Percentiles rank a stretch among this genome's conserved stretches.
phyloP scores from a whole-genome alignment of 2,113 vertebrate genomes.

The Coptodon bakossiorum region DNA sequence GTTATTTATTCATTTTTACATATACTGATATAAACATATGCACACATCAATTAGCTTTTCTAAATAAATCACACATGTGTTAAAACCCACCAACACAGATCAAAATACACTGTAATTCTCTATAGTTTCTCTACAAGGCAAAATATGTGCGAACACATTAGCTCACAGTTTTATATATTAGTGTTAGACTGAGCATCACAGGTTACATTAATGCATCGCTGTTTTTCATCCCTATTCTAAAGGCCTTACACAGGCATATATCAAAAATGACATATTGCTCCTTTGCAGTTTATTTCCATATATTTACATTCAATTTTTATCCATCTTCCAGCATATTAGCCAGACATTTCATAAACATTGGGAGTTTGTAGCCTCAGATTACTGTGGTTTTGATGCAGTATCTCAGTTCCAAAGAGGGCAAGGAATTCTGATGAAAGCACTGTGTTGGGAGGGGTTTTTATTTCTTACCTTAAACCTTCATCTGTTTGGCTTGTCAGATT shows the following conservation, averaged over 20 bases:
- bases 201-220: constrained; percentile 14
- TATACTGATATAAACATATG: background rate
- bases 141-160: constrained; percentile 5
- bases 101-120: background rate
- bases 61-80: constrained; percentile 7
- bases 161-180: background rate
- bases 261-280: constrained; percentile 23
- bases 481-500: background rate
- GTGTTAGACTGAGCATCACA: constrained; percentile 8
- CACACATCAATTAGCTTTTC: background rate
- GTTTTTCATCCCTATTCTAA: constrained; percentile 2
- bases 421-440: background rate
- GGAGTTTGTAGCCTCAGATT: constrained; percentile 7
- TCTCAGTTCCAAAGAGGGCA: constrained; percentile 16
- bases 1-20: background rate
- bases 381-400: background rate
- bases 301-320: constrained; percentile 20
- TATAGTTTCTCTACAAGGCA: background rate
- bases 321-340: constrained; percentile 5
- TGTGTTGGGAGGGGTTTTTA: background rate
- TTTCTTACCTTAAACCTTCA: background rate
- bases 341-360: background rate
- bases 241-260: constrained; percentile 15
- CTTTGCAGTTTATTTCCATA: constrained; percentile 32
- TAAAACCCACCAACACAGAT: constrained; percentile 7